Base-by-base conservation (phyloP, 2,113 vertebrate genomes). In the Rhipidura dahli region DNA sequence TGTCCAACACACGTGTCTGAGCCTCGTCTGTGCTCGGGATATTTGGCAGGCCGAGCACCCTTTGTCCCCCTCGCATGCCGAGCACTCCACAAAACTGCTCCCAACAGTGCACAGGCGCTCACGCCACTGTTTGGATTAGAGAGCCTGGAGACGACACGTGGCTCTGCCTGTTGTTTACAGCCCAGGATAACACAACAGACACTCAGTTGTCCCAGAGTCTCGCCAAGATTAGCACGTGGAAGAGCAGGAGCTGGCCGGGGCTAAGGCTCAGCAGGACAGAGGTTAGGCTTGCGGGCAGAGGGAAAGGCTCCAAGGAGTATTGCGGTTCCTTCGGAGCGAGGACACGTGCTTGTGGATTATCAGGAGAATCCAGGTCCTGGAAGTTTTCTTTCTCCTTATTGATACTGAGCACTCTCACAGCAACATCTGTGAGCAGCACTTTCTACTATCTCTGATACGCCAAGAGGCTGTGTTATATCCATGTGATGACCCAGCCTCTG, bases 191-290 rank as follows among this genome's bases (percentile, higher is more conserved):
- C 72, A 78, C 95, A 95, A 93, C 78, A 95, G 93, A 84, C 87
- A 8, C 57, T 79, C 91, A 9, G 80, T 79, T 97, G 95, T 96
- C 70, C 89, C 84, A n/a, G 81, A 1, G 84, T 83, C 95, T 96
- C 14, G 89, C 96, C 95, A 97, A 96, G 93, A 96, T 94, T 63
- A 95, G 95, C 96, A 96, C 66, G 63, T 97, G 95, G 96, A 95
- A 83, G 87, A 96, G 89, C 89, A 96, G 93, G 94, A 96, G 94
- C 89, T 94, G 95, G 95, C 93, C 80, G 23, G 61, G 80, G 78
- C 57, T 28, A 8, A 91, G 77, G 78, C 89, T 76, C 87, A 83
- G 94, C 91, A 76, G 93, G 93, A 95, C 49, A 65, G 94, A 78
- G 87, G 91, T 95, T 78, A 93, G 84, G 61, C 66, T 85, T 85